Evolutionary conservation across 2,888 invertebrate species (phyloP), one percentile per base, ranked within the genome.

Genomic region (Eulithis prunata): DNA sequence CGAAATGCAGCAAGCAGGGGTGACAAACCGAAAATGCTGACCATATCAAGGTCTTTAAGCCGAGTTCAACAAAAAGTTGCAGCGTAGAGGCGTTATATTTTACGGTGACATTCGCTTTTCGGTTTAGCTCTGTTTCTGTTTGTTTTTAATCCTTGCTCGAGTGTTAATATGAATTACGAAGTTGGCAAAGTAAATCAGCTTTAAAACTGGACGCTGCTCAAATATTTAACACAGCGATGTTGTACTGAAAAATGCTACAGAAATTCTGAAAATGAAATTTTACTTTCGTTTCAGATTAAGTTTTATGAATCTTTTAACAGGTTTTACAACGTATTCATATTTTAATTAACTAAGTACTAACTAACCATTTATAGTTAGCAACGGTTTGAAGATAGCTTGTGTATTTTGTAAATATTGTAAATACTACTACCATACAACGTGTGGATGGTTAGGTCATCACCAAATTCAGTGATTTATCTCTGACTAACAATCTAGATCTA

Each of bases 31-130:
- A 57, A 62, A 69, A 72, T 57, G 72, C 73, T 79, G 78, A 81
- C 85, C 81, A 81, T 78, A 80, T 78, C 76, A 82, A 73, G 66
- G 74, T 71, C 78, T 60, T 82, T 81, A 78, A 84, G 84, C 76
- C 74, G 69, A 74, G 75, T 79, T 76, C 77, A 63, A 70, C 58
- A 56, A 54, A 67, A 57, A 61, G 57, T 45, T 68, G 63, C 60
- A 70, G 55, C 64, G 68, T 72, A 70, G 74, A 71, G 70, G 69
- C 66, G 61, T 77, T 76, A 74, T 75, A 74, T 79, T 79, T 81
- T 76, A 79, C 75, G 76, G 75, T 69, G 66, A 68, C 74, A 70
- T 77, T 77, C 73, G 74, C 66, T 70, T 71, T 71, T 63, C 67
- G 62, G 73, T 76, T 74, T 69, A 74, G 62, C 75, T 76, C 73